Evolutionary conservation across 2,797 vertebrate species (phyloP).

Genomic region (Eptatretus atami): DNA sequence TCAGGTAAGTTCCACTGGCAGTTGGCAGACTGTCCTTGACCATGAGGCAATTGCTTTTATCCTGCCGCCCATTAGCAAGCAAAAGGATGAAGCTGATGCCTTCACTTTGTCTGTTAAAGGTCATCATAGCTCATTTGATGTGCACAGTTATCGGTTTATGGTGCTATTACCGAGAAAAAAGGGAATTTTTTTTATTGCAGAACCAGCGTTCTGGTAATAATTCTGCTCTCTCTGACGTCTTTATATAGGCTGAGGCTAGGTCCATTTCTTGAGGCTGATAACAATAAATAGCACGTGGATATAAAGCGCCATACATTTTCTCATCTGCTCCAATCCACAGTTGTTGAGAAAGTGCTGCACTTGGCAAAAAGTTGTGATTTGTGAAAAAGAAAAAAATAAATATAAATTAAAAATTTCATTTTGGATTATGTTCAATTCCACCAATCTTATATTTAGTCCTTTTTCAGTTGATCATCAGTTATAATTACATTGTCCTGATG

Average conservation of each 20-base stretch:
- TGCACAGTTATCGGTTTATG: conserved; percentile 5
- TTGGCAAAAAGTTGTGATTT: too few species aligned
- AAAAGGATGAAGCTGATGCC: conserved; percentile 3
- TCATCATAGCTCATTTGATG: conserved; percentile 6
- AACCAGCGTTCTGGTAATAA: conserved; percentile 3
- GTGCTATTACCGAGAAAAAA: conserved; percentile 1
- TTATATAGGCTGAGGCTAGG: background rate
- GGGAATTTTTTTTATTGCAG: conserved; percentile 4
- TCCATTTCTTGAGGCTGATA: background rate
- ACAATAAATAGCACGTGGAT: background rate
- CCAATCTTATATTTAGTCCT: too few species aligned
- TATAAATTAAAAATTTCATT: too few species aligned
- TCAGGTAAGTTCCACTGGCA: conserved; percentile 2
- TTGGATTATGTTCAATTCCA: too few species aligned
- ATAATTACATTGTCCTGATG: too few species aligned
- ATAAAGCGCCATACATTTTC: too few species aligned
- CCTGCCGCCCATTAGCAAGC: conserved; percentile 3
- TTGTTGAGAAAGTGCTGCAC: too few species aligned
- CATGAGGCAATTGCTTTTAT: conserved; percentile 5
- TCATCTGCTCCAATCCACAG: too few species aligned
- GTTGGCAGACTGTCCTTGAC: conserved; percentile 5
- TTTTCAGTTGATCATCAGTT: too few species aligned
- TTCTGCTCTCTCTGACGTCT: conserved; percentile 2
- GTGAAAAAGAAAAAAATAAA: too few species aligned
- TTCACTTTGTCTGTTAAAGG: conserved; percentile 5